A percentile compares a stretch with the other conserved stretches of the same genome.
These are phyloP conservation scores for Sitta carolinensis DNA, from an alignment of 2,797 vertebrate genomes.

Conservation along the genomic window DNA sequence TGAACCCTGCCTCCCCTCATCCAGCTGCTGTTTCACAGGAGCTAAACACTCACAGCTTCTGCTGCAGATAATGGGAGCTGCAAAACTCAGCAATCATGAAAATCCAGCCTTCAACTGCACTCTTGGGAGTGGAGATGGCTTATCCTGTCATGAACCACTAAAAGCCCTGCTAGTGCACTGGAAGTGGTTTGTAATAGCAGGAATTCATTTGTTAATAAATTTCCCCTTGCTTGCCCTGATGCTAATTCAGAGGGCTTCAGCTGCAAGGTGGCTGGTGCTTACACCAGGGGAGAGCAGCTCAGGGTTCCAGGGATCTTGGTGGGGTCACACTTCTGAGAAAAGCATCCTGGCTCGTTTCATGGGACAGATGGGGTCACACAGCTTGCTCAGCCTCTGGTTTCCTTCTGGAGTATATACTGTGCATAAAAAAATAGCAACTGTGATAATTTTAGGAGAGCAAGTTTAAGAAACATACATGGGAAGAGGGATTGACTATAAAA, in stretches of 20 bases:
- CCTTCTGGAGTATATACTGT: not conserved
- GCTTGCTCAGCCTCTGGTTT: not conserved
- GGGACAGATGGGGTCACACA: not conserved
- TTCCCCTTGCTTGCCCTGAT: not conserved
- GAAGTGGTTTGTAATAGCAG: conserved; percentile 33
- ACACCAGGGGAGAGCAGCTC: not conserved
- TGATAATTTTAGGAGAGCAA: not conserved
- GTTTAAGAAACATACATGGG: not conserved
- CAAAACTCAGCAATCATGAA: not conserved
- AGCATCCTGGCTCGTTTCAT: not conserved
- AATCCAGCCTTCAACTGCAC: not conserved
- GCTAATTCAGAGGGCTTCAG: not conserved
- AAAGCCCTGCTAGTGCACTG: not conserved
- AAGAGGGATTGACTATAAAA: not conserved
- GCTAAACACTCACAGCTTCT: not conserved
- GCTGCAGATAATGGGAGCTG: not conserved
- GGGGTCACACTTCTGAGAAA: not conserved
- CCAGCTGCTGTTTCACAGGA: not conserved
- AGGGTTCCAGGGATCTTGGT: not conserved
- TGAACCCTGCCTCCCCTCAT: not conserved
- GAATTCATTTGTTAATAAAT: conserved; percentile 31
- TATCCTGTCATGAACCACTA: not conserved
- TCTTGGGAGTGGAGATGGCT: not conserved
- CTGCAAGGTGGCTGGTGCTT: not conserved
- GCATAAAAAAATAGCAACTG: not conserved